A percentile compares a stretch with the other conserved stretches of the same genome.
phyloP scores from a whole-genome alignment of 2,113 vertebrate species.

The Zosterops lateralis region DNA sequence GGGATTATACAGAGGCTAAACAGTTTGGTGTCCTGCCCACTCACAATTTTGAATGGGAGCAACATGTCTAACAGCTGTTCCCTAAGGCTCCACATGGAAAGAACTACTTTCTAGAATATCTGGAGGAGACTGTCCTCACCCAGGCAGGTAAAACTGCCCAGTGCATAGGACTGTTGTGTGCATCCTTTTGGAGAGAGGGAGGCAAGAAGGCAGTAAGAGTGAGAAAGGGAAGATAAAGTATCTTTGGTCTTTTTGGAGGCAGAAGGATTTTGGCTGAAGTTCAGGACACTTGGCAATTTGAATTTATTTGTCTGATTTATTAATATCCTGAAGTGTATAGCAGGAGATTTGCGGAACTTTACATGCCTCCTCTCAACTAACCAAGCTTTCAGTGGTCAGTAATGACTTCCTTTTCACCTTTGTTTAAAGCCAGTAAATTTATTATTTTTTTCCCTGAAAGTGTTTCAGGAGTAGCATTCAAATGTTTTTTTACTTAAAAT shows the following conservation, averaged over 20 bases:
- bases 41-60: background rate
- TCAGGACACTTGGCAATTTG: background rate
- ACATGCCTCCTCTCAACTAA: background rate
- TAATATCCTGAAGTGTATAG: background rate
- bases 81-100: background rate
- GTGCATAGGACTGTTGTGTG: rapidly evolving
- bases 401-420: background rate
- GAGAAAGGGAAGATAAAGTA: background rate
- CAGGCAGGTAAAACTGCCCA: background rate
- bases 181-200: background rate
- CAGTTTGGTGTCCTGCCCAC: background rate
- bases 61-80: background rate
- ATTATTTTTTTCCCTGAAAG: background rate
- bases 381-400: background rate
- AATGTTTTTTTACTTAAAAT: background rate
- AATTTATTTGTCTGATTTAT: background rate
- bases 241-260: background rate
- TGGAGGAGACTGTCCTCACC: background rate
- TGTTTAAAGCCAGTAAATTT: background rate
- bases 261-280: background rate
- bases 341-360: background rate
- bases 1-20: background rate
- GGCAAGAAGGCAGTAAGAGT: background rate
- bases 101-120: background rate
- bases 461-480: background rate